Evolutionary conservation across 2,888 invertebrate species (phyloP), one percentile per base, ranked within the genome.

Genomic region (Tiliacea aurago): DNA sequence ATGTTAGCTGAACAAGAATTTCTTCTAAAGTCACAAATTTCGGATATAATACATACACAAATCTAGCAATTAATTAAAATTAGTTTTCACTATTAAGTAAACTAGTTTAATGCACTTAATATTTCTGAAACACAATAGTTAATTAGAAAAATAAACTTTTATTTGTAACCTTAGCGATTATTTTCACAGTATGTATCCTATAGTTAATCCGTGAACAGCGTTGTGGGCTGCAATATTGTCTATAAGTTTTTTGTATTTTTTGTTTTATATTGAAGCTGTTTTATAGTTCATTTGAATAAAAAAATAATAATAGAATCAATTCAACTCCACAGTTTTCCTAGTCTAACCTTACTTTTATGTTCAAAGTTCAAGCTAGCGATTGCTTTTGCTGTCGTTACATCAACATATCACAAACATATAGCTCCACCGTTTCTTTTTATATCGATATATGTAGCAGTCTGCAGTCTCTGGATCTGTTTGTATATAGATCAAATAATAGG

Each of bases 311-410:
- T n/a, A 71, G 47, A 69, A 28, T 15, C 5, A 11, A 20, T 4
- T 13, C 2, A 4, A 59, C 70, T 70, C 81, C 62, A 76, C 33
- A 71, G 82, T 69, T 73, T 81, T 63, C 11, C 9, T 45, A n/a
- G 23, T 66, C 61, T 45, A 59, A 77, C 73, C 23, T 49, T 41
- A 55, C 47, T 65, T 84, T 84, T 71, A 81, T 56, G 78, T 82
- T 45, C 41, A 20, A 85, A 83, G 68, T 83, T 84, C 43, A 43
- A 55, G 43, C 53, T 20, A 37, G 43, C 69, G 49, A 84, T 68
- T 72, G 72, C 72, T 84, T 70, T 41, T 45, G 59, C 49, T 69
- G 84, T 81, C 84, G 81, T 84, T 66, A 84, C 23, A 64, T 65
- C 59, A 53, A 75, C 69, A 70, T 70, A 79, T 58, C 28, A 58